Percentiles rank a stretch among this genome's conserved stretches.
These are phyloP conservation scores for Lacerta bilineata DNA, from an alignment of 2,797 vertebrate species.

Conservation along the genomic window DNA sequence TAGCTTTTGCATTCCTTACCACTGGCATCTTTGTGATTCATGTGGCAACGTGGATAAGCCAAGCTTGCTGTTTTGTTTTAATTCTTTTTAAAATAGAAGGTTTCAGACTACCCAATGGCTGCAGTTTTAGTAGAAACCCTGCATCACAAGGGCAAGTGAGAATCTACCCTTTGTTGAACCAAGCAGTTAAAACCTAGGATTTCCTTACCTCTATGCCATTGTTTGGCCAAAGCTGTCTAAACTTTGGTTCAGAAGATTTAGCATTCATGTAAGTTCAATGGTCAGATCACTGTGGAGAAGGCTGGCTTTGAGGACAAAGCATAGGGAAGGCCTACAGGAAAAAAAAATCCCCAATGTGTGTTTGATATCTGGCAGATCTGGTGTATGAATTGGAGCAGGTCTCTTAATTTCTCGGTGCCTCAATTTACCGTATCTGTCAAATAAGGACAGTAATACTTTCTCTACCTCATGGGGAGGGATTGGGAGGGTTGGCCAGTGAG, in stretches of 20 bases:
- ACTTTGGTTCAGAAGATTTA: conserved; percentile 45
- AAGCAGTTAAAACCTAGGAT: conserved; percentile 48
- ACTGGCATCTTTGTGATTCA: conserved; percentile 48
- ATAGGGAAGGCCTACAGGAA: conserved; percentile 48
- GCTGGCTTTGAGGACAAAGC: conserved; percentile 44
- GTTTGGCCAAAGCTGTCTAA: conserved; percentile 33
- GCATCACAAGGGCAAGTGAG: conserved; percentile 54
- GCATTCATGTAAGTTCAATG: conserved; percentile 18
- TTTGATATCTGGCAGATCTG: conserved; percentile 54
- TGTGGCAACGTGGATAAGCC: conserved; percentile 16
- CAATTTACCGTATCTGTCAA: conserved; percentile 69
- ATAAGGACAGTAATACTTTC: conserved; percentile 61
- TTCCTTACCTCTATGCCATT: conserved; percentile 17
- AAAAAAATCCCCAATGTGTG: conserved; percentile 28
- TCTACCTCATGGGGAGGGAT: conserved; percentile 73
- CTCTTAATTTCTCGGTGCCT: conserved; percentile 77
- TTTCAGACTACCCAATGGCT: conserved; percentile 58
- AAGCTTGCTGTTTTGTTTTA: conserved; percentile 34
- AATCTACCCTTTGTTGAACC: conserved; percentile 55
- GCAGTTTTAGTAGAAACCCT: conserved; percentile 45
- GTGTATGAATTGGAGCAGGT: conserved; percentile 70
- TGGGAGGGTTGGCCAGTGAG: conserved; percentile 65
- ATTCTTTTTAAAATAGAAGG: conserved; percentile 47
- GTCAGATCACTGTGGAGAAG: conserved; percentile 40
- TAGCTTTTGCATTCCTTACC: conserved; percentile 51